Evolutionary conservation across 2,113 vertebrate genomes (phyloP).

Genomic region (Gasterosteus aculeatus): DNA sequence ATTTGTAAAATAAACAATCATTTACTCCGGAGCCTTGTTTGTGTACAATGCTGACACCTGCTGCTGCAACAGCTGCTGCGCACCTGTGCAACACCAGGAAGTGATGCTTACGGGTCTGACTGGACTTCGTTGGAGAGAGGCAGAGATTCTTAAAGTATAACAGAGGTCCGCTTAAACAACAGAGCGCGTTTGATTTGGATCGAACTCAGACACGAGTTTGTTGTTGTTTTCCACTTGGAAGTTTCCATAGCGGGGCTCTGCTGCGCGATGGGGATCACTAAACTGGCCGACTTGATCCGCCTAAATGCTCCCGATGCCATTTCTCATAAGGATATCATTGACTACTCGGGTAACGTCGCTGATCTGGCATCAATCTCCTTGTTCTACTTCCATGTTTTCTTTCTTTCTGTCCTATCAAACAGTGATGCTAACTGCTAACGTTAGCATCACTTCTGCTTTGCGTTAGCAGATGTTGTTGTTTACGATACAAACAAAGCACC

Average conservation of each 20-base stretch:
- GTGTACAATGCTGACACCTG: constrained; percentile 31
- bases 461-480: background rate
- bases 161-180: background rate
- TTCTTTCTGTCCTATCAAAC: fast-evolving
- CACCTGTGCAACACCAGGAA: constrained; percentile 10
- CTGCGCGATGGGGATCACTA: constrained; percentile 77
- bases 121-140: background rate
- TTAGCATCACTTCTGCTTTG: constrained; percentile 28
- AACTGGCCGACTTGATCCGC: constrained; percentile 79
- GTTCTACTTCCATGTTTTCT: background rate
- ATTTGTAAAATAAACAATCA: constrained; percentile 62
- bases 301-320: constrained; percentile 62
- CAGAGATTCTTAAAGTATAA: background rate
- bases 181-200: fast-evolving
- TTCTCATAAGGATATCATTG: constrained; percentile 73
- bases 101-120: background rate
- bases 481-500: background rate
- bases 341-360: constrained; percentile 74
- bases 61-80: background rate
- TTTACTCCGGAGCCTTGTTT: background rate
- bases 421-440: constrained; percentile 4
- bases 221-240: background rate
- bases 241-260: background rate
- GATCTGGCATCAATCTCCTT: fast-evolving
- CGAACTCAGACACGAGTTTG: background rate